Evolutionary conservation across 2,797 vertebrate genomes (phyloP).

Genomic region (Sciurus vulgaris): DNA sequence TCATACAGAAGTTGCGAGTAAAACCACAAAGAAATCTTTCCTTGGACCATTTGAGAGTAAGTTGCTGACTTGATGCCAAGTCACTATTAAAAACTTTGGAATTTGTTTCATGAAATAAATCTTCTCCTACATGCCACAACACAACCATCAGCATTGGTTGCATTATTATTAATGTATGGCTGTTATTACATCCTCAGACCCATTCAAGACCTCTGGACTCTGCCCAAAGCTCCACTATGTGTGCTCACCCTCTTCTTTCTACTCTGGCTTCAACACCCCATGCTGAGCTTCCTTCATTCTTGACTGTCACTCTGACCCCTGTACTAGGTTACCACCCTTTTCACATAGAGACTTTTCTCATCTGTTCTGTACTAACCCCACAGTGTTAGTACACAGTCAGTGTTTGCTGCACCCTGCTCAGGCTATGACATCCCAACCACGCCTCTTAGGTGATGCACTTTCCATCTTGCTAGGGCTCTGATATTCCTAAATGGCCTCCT

Average conservation of each 20-base stretch:
- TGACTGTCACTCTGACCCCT: background rate
- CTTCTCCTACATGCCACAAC: background rate
- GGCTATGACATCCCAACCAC: background rate
- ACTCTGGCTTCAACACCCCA: background rate
- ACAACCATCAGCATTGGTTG: background rate
- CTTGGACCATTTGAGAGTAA: background rate
- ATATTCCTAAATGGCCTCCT: background rate
- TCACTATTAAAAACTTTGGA: background rate
- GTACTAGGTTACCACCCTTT: background rate
- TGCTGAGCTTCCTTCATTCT: background rate
- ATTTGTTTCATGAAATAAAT: background rate
- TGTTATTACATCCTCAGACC: background rate
- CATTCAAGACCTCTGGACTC: background rate
- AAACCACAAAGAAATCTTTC: background rate
- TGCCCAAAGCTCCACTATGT: background rate
- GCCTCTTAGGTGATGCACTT: background rate
- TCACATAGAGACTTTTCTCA: background rate
- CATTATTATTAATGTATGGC: background rate
- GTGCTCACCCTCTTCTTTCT: background rate
- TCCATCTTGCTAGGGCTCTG: background rate
- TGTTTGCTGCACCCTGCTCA: background rate
- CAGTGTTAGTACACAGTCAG: too few species aligned
- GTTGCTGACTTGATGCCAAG: background rate
- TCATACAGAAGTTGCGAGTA: background rate
- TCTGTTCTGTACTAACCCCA: background rate